A percentile compares a stretch with the other conserved stretches of the same genome.
Evolutionary conservation across 1,140 invertebrate genomes (phyloP).

Genomic region (Atta texana): DNA sequence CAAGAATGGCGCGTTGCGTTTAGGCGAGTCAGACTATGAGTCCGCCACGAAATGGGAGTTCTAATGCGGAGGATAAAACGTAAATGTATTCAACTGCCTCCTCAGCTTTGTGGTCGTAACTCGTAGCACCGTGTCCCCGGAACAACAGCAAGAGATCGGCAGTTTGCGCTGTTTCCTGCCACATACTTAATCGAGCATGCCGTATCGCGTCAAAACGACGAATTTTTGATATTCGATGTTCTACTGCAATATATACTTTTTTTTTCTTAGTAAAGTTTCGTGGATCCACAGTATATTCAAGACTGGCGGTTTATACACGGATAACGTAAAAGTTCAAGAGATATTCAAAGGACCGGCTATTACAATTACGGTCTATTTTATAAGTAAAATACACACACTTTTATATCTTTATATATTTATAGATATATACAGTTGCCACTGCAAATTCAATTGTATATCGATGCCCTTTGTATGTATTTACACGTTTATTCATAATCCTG

Average conservation of each 20-base stretch:
- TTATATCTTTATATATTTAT: conserved; percentile 57
- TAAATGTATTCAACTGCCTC: conserved; percentile 47
- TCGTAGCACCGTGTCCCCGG: conserved; percentile 27
- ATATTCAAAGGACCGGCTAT: conserved; percentile 11
- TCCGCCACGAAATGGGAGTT: conserved; percentile 97
- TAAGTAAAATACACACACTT: conserved; percentile 52
- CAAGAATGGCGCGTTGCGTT: conserved; percentile 97
- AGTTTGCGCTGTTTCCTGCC: conserved; percentile 21
- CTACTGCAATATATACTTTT: conserved; percentile 18
- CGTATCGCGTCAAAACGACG: background rate
- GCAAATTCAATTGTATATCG: conserved; percentile 25
- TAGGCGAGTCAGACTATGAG: conserved; percentile 92
- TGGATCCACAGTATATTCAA: conserved; percentile 38
- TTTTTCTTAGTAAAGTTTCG: conserved; percentile 24
- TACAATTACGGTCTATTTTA: conserved; percentile 54
- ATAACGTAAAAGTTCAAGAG: conserved; percentile 2
- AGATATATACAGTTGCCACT: conserved; percentile 10
- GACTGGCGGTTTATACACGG: conserved; percentile 21
- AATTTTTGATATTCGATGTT: conserved; percentile 20
- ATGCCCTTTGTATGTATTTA: background rate
- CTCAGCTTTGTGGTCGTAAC: conserved; percentile 56
- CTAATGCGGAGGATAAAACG: conserved; percentile 86
- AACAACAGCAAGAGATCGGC: conserved; percentile 19
- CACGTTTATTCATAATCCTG: conserved; percentile 29
- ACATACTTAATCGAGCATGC: conserved; percentile 59